phyloP scores from a whole-genome alignment of 2,888 invertebrate species.

The Synergus umbraculus region DNA sequence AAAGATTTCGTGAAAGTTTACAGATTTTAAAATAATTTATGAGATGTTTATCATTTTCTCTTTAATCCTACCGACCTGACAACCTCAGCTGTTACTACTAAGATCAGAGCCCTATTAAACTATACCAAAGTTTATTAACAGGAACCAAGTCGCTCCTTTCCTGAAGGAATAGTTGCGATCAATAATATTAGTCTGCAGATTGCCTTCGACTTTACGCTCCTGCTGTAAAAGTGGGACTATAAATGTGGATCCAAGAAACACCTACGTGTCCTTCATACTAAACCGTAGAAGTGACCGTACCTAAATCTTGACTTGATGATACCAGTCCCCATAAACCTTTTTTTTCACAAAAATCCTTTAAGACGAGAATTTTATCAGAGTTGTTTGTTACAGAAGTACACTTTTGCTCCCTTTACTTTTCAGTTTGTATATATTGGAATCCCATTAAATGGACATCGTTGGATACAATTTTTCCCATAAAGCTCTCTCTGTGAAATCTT shows the following conservation, averaged over 20 bases:
- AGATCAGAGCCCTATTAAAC: not conserved
- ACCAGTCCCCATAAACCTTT: conserved; percentile 2
- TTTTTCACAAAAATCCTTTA: not conserved
- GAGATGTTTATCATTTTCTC: not conserved
- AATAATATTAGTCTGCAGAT: conserved; percentile 2
- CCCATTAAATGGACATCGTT: not conserved
- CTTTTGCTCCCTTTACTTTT: not conserved
- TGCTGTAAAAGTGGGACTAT: conserved; percentile 14
- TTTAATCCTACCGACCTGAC: not conserved
- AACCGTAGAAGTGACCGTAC: not conserved
- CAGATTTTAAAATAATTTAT: no score
- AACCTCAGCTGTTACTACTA: not conserved
- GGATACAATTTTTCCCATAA: conserved; percentile 32
- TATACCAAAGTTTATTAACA: conserved; percentile 1
- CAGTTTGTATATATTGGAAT: conserved; percentile 13
- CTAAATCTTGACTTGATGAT: not conserved
- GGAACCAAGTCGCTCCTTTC: conserved; percentile 11
- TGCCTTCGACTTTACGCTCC: not conserved
- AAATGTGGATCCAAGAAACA: conserved; percentile 30
- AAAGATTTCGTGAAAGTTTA: no score
- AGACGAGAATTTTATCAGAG: not conserved
- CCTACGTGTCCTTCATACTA: conserved; percentile 29
- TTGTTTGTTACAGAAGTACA: not conserved
- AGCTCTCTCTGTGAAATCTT: conserved; percentile 21
- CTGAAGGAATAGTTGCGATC: not conserved